These are phyloP conservation scores for Augiades crinisus DNA, from an alignment of 2,888 invertebrate genomes.

Conservation along the genomic window DNA sequence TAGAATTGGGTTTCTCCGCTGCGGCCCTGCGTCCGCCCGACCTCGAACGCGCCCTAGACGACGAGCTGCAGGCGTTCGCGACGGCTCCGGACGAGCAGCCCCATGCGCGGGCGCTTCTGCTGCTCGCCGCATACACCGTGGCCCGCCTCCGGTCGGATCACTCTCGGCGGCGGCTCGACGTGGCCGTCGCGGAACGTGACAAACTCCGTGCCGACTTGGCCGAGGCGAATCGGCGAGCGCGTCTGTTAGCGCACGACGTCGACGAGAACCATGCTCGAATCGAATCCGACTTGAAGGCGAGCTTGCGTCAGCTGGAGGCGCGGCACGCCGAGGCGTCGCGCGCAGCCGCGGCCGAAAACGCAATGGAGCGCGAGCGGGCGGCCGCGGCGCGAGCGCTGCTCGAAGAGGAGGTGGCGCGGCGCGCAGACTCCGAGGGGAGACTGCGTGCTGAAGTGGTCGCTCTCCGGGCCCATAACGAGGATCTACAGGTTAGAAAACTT, in stretches of 20 bases:
- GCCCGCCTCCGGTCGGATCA: conserved; percentile 87
- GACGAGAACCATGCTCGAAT: conserved; percentile 94
- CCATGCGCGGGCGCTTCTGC: conserved; percentile 54
- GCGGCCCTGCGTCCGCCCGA: conserved; percentile 82
- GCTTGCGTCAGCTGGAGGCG: conserved; percentile 86
- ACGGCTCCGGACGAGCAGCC: conserved; percentile 28
- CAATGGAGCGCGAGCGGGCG: conserved; percentile 88
- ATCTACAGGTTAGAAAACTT: conserved; percentile 48
- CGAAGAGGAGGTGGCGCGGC: conserved; percentile 83
- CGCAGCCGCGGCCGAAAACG: conserved; percentile 85
- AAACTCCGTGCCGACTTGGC: conserved; percentile 89
- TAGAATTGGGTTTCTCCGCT: conserved; percentile 84
- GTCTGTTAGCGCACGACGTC: conserved; percentile 92
- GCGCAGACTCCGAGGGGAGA: conserved; percentile 86
- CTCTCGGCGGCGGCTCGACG: conserved; percentile 86
- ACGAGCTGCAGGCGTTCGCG: conserved; percentile 73
- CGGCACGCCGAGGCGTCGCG: conserved; percentile 89
- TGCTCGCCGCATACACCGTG: conserved; percentile 84
- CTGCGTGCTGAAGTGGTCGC: conserved; percentile 83
- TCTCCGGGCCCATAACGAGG: conserved; percentile 83
- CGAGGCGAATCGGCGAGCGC: conserved; percentile 91
- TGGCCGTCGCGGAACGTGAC: conserved; percentile 87
- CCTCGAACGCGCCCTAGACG: conserved; percentile 85
- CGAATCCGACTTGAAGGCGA: conserved; percentile 88
- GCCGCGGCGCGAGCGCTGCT: conserved; percentile 80